Evolutionary conservation across 2,888 invertebrate genomes (phyloP).

Genomic region (Drosophila rubida): DNA sequence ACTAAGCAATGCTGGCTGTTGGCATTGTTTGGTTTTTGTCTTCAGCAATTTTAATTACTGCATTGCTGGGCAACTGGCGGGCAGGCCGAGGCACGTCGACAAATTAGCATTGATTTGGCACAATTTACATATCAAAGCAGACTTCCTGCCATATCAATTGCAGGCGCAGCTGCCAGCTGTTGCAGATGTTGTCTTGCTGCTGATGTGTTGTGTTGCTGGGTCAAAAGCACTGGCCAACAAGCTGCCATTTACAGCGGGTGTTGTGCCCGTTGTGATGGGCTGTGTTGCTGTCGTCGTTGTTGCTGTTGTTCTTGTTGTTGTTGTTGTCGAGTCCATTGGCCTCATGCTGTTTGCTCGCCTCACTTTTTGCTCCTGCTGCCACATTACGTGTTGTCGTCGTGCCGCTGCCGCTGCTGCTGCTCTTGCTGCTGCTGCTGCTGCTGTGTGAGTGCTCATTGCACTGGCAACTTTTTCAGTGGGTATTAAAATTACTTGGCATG

Average conservation of each 20-base stretch:
- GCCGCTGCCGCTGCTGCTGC: conserved; percentile 24
- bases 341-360: conserved; percentile 80
- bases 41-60: conserved; percentile 71
- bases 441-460: conserved; percentile 71
- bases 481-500: conserved; percentile 79
- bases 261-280: conserved; percentile 46
- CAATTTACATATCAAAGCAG: conserved; percentile 77
- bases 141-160: conserved; percentile 32
- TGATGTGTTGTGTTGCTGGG: conserved; percentile 68
- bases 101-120: conserved; percentile 74
- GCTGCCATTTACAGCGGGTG: conserved; percentile 67
- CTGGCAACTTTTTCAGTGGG: conserved; percentile 56
- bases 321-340: conserved; percentile 71
- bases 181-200: conserved; percentile 4
- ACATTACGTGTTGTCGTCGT: conserved; percentile 65
- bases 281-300: conserved; percentile 22
- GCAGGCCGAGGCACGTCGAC: conserved; percentile 35
- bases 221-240: conserved; percentile 64
- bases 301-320: conserved; percentile 27
- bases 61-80: conserved; percentile 24
- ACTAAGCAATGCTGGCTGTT: conserved; percentile 77
- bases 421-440: conserved; percentile 24
- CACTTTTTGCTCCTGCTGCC: conserved; percentile 60
- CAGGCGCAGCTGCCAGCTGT: conserved; percentile 45
- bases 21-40: conserved; percentile 35